Evolutionary conservation across 2,797 vertebrate genomes (phyloP).

Genomic region (Coccyzus lansbergi): DNA sequence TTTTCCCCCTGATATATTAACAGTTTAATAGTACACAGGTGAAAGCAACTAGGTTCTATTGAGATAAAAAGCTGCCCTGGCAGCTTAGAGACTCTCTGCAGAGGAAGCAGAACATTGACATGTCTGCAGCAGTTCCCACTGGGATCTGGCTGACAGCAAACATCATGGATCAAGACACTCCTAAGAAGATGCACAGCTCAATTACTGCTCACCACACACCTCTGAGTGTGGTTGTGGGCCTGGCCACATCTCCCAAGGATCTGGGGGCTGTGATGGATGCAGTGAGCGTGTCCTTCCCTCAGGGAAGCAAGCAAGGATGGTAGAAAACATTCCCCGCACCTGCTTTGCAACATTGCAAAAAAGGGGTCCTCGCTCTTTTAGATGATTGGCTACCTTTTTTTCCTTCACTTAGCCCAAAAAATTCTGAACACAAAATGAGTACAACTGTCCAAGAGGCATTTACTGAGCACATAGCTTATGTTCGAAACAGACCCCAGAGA

Average conservation of each 20-base stretch:
- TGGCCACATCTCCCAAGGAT: background rate
- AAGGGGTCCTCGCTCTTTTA: background rate
- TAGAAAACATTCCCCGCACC: background rate
- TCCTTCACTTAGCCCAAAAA: background rate
- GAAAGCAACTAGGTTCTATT: slow-evolving; percentile 17
- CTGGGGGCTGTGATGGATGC: background rate
- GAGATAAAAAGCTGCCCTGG: slow-evolving; percentile 31
- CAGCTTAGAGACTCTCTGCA: slow-evolving; percentile 27
- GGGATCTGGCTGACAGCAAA: slow-evolving; percentile 40
- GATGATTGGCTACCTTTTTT: rapidly evolving
- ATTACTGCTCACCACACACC: background rate
- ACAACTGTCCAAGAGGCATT: background rate
- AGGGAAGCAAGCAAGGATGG: background rate
- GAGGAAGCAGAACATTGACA: slow-evolving; percentile 10
- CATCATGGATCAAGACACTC: slow-evolving; percentile 2
- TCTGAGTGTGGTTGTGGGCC: background rate
- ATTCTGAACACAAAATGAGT: background rate
- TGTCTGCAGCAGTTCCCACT: background rate
- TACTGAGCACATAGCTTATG: rapidly evolving
- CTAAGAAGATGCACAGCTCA: background rate
- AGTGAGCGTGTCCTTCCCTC: background rate
- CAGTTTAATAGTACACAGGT: slow-evolving; percentile 33
- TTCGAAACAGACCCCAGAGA: background rate
- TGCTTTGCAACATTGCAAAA: background rate
- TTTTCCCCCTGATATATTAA: slow-evolving; percentile 12